Percentiles rank a stretch among this genome's conserved stretches.
phyloP scores from a whole-genome alignment of 2,797 vertebrate species.

The Triplophysa bombifrons region DNA sequence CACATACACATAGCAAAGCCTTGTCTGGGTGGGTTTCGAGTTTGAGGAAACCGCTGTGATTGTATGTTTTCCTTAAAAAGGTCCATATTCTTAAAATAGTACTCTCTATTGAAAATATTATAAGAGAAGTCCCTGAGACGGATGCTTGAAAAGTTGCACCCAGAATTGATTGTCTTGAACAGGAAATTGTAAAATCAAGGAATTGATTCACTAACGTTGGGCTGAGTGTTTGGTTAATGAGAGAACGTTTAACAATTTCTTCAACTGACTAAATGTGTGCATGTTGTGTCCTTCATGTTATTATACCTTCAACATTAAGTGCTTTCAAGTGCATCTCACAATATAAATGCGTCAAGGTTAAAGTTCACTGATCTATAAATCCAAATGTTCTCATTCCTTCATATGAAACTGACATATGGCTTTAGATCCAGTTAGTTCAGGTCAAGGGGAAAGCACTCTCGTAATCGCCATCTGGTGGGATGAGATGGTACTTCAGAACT shows the following conservation, averaged over 20 bases:
- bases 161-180: conserved; percentile 95
- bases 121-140: conserved; percentile 95
- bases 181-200: conserved; percentile 49
- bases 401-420: conserved; percentile 37
- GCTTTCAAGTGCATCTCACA: conserved; percentile 44
- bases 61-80: conserved; percentile 73
- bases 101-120: conserved; percentile 76
- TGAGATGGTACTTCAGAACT: conserved; percentile 24
- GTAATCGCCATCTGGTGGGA: conserved; percentile 38
- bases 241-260: conserved; percentile 10
- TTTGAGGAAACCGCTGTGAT: conserved; percentile 54
- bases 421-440: conserved; percentile 38
- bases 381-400: neutral
- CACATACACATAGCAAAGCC: conserved; percentile 79
- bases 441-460: conserved; percentile 6
- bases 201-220: conserved; percentile 15
- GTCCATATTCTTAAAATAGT: conserved; percentile 66
- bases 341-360: conserved; percentile 36
- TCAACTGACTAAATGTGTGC: conserved; percentile 25
- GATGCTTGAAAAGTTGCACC: conserved; percentile 85
- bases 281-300: neutral
- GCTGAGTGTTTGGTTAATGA: conserved; percentile 19
- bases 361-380: neutral
- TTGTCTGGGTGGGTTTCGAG: conserved; percentile 84
- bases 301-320: conserved; percentile 31